Evolutionary conservation across 2,113 vertebrate species (phyloP).

Genomic region (Dromas ardeola): DNA sequence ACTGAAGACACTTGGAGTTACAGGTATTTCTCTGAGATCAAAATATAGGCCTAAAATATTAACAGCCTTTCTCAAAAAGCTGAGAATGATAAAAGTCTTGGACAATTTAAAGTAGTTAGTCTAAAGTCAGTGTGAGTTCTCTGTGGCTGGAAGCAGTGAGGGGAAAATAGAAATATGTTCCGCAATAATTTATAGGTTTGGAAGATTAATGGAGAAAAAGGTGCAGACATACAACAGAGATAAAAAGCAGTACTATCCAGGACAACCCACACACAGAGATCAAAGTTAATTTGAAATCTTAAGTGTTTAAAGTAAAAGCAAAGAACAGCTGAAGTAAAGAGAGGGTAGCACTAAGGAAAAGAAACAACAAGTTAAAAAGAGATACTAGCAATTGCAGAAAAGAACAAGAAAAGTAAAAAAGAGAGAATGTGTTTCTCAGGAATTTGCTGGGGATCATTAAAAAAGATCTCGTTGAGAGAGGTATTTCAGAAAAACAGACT

Average conservation of each 20-base stretch:
- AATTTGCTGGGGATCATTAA: background rate
- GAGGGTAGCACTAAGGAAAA: background rate
- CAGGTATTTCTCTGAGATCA: background rate
- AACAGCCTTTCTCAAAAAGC: background rate
- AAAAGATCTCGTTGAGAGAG: background rate
- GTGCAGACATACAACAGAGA: conserved; percentile 48
- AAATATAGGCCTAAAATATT: background rate
- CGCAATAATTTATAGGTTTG: conserved; percentile 56
- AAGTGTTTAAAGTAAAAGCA: conserved; percentile 9
- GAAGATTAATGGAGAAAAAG: conserved; percentile 44
- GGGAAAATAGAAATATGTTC: conserved; percentile 37
- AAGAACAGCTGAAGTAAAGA: background rate
- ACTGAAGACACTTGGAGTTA: background rate
- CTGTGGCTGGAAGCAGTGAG: background rate
- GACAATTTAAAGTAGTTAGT: background rate
- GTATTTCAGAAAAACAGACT: background rate
- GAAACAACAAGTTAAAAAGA: background rate
- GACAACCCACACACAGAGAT: conserved; percentile 14
- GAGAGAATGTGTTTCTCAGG: background rate
- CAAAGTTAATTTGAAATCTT: conserved; percentile 50
- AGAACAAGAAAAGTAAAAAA: background rate
- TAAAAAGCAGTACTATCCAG: conserved; percentile 47
- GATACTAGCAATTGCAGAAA: background rate
- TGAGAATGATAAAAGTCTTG: conserved; percentile 23
- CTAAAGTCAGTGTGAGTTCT: conserved; percentile 49